Base-by-base conservation (phyloP, 2,113 vertebrate genomes). In the Hippocampus comes region DNA sequence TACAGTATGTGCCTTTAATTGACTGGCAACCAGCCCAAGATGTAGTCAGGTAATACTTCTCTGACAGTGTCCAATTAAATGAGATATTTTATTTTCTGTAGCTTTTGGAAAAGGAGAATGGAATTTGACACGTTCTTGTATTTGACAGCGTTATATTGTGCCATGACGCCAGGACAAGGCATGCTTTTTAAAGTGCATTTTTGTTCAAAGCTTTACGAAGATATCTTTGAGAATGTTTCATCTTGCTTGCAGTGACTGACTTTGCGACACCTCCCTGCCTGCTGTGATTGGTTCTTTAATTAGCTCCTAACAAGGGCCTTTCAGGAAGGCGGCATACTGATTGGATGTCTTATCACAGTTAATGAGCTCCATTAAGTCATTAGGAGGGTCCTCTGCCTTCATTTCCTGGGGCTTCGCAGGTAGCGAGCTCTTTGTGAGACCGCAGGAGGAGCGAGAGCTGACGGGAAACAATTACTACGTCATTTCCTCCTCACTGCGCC, bases 341-440 rank as follows among this genome's bases (percentile, higher is more conserved):
- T 93, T 92, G 92, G 92, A 89, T 79, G 84, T 89, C 90, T 92
- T 87, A 90, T 92, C 88, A 74, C 84, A 84, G 87, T 78, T 92
- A 92, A 93, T 93, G 89, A 91, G 89, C 89, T 83, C 92, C 82
- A 92, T 93, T 91, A 93, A 92, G 90, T 91, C 84, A 92, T 92
- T 91, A 92, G 89, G 80, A 89, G 79, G 84, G 89, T 88, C 84
- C 83, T 89, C 78, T 80, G 87, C 9, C 82, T 65, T 63, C 34
- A 75, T 88, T 89, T 90, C 89, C 88, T 88, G 88, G 78, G 84
- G 84, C 85, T 79, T 49, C 82, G 61, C 89, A 85, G 88, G 88
- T 88, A 34, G 59, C 23, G 56, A 5, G 59, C 25, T 34, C 14
- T 61, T 30, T 34, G 27, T 61, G 27, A n/a, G 15, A 34, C 51